Evolutionary conservation across 2,888 invertebrate species (phyloP).

Genomic region (Stratiomys singularior): DNA sequence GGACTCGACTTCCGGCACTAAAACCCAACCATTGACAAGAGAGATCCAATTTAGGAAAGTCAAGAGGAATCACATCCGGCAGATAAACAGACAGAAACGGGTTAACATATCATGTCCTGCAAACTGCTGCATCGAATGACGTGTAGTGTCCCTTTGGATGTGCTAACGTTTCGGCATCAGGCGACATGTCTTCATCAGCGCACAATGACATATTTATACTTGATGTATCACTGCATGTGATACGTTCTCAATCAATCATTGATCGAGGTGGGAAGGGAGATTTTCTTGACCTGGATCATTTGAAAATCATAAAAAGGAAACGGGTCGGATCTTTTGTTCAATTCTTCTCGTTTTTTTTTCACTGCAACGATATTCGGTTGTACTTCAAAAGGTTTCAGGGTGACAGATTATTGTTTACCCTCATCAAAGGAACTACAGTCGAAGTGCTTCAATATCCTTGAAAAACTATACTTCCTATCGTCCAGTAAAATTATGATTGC

Average conservation of each 20-base stretch:
- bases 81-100: background rate
- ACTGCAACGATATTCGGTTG: too few species aligned
- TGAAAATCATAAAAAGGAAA: background rate
- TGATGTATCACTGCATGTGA: background rate
- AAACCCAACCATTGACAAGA: background rate
- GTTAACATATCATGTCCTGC: conserved; percentile 1
- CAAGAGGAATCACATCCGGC: background rate
- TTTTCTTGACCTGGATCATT: background rate
- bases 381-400: too few species aligned
- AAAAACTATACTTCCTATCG: too few species aligned
- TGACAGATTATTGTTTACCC: too few species aligned
- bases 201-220: conserved; percentile 31
- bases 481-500: too few species aligned
- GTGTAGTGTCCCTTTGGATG: too few species aligned
- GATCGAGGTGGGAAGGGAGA: background rate
- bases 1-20: too few species aligned
- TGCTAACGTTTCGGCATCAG: background rate
- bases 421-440: too few species aligned
- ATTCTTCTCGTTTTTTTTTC: too few species aligned
- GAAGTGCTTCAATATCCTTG: too few species aligned
- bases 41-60: conserved; percentile 25
- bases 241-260: conserved; percentile 34
- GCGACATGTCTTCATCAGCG: conserved; percentile 23
- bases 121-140: background rate
- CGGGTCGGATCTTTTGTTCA: background rate